Evolutionary conservation across 2,888 invertebrate species (phyloP), one percentile per base, ranked within the genome.

Genomic region (Cryptosula pallasiana): DNA sequence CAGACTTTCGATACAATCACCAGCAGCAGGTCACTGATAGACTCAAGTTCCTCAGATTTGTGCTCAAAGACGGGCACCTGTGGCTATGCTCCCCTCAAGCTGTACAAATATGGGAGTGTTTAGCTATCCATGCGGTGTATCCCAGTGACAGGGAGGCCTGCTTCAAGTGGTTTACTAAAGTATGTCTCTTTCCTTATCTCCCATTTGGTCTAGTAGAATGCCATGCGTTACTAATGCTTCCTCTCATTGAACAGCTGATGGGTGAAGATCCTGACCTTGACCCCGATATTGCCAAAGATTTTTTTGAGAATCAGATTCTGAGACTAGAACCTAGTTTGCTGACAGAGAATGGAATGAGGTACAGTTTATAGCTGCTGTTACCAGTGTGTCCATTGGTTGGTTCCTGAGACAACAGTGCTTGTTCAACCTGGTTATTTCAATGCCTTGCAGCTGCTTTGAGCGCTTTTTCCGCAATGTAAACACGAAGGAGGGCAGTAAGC

Each of bases 81-180:
- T 97, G 95, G 95, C 88, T 97, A 76, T 95, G 95, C 84, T 94
- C 95, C 63, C 94, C 95, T 84, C 96, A 97, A 88, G 96, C 96
- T 5, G 94, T 94, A 86, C 84, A 81, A 80, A 82, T 97, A 79
- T 98, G 97, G 97, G 91, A 93, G 79, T 95, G 95, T 85, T 87
- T 98, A 74, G 95, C 96, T 1, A 95, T 95, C 83, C 91, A 91
- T 81, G 95, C 95, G 16, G 93, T 95, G 16, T 95, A 95, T 84
- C 88, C 91, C 20, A 90, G 91, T 0, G 97, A 98, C 85, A 89
- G 96, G 55, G 97, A 98, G 85, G 94, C 95, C 36, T 96, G 97
- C 86, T 98, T 97, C 86, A 92, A 94, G 79, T 97, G 97, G 97
- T 97, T 96, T 87, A 94, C 95, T 55, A 96, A 96, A 82, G 85